phyloP scores from a whole-genome alignment of 1,140 invertebrate species.

The Cherax quadricarinatus region DNA sequence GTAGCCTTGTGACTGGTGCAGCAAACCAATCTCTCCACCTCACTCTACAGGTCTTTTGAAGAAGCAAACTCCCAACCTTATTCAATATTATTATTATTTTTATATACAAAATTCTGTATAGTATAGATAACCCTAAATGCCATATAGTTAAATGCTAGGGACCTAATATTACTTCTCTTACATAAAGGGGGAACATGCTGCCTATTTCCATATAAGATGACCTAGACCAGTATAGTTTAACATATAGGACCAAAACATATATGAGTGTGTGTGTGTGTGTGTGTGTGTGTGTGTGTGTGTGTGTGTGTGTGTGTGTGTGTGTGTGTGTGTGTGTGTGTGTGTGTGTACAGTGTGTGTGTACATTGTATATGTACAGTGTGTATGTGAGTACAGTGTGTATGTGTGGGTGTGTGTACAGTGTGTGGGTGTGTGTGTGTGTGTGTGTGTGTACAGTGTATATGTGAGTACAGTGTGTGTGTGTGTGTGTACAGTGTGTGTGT shows the following conservation, averaged over 20 bases:
- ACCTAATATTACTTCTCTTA: constrained; percentile 25
- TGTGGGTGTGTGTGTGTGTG: too few species aligned
- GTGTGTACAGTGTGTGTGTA: too few species aligned
- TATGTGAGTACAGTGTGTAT: too few species aligned
- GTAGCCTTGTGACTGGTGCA: not conserved
- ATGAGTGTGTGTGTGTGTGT: too few species aligned
- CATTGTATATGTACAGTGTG: too few species aligned
- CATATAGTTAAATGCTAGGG: constrained; percentile 15
- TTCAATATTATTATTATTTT: not conserved
- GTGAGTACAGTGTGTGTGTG: too few species aligned
- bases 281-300: too few species aligned
- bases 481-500: too few species aligned
- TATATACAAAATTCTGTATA: constrained; percentile 1
- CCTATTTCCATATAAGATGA: constrained; percentile 35
- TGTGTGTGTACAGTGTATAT: too few species aligned
- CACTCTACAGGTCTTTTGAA: not conserved
- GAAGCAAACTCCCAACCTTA: constrained; percentile 16
- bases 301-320: too few species aligned
- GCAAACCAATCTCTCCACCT: not conserved
- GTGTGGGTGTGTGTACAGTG: too few species aligned
- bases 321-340: too few species aligned
- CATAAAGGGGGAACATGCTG: constrained; percentile 24
- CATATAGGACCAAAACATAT: constrained; percentile 22
- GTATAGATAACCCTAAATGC: constrained; percentile 15
- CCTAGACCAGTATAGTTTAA: constrained; percentile 28